Conservation (phyloP, 2,888 invertebrate species). For the Euplagia quadripunctaria region DNA sequence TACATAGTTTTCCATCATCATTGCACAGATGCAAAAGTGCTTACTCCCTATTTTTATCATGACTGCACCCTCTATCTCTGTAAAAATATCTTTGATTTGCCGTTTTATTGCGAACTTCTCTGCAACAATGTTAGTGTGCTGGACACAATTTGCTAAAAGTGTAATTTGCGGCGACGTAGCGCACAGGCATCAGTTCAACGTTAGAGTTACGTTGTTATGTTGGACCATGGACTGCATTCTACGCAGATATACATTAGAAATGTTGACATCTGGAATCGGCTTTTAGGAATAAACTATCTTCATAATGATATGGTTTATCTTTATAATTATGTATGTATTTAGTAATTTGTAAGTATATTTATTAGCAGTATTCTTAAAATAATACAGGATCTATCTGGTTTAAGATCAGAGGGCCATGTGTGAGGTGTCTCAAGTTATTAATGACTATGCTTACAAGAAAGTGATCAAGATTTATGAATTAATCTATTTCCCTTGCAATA, state of each 20-base stretch:
- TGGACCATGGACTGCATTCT: constrained; percentile 21
- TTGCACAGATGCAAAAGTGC: too few species aligned
- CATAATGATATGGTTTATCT: not conserved
- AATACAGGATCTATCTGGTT: too few species aligned
- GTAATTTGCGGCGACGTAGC: constrained; percentile 45
- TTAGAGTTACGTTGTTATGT: constrained; percentile 19
- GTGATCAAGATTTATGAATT: too few species aligned
- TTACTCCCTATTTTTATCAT: too few species aligned
- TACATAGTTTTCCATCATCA: too few species aligned
- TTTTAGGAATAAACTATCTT: not conserved
- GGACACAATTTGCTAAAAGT: constrained; percentile 51
- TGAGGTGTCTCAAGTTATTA: too few species aligned
- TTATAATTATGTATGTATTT: not conserved
- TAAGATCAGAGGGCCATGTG: too few species aligned
- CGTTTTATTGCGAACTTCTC: constrained; percentile 7
- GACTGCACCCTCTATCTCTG: not conserved
- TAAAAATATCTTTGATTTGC: not conserved
- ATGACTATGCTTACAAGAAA: too few species aligned
- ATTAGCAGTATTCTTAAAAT: too few species aligned
- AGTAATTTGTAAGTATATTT: too few species aligned
- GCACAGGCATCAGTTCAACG: constrained; percentile 31
- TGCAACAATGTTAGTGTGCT: constrained; percentile 20
- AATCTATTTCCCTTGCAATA: too few species aligned
- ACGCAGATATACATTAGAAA: constrained; percentile 29
- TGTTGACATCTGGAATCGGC: not conserved